Base-by-base conservation (phyloP, 1,140 invertebrate genomes). In the Drosophila burlai region DNA sequence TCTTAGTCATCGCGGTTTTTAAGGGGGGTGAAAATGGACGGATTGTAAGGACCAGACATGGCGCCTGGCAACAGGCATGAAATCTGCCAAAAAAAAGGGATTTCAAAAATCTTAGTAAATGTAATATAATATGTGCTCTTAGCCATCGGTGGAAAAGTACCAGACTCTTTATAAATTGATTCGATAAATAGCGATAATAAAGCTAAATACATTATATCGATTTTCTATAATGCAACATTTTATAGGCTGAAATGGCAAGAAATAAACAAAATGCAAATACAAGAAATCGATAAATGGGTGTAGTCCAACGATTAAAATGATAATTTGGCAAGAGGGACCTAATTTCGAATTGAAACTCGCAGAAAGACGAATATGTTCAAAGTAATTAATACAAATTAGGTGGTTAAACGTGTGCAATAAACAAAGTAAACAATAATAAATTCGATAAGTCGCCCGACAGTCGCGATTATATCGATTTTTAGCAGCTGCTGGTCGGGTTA, bases 401-500 rank as follows among this genome's bases (percentile, higher is more conserved):
- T 1, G 0, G 3, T 4, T 18, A 11, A n/a, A 11, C 2, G 26
- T 18, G 26, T 7, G 5, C 11, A 18, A 31, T 31, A 36, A 21
- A 11, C 13, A 21, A 55, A 38, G 7, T 57, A 16, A 55, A 24
- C 52, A 55, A 55, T 40, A 55, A 38, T 10, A 40, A 55, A 16
- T 16, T 55, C 52, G 18, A 54, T 36, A 36, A 5, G 18, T 54
- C 13, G 18, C 52, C 13, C 7, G 18, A 24, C 31, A 4, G 13
- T 15, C 18, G 50, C 52, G 18, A 38, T n/a, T 38, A 45, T 76
- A 76, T 76, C 15, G 74, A 76, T 76, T 76, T 79, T 62, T 58
- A 40, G 40, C 65, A 71, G 43, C 57, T 43, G n/a, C 52, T 55
- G 21, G 15, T 10, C 45, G 16, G 40, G 38, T 52, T 66, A 55